A percentile compares a stretch with the other conserved stretches of the same genome.
phyloP scores from a whole-genome alignment of 2,888 invertebrate genomes.

The Acronicta alni region DNA sequence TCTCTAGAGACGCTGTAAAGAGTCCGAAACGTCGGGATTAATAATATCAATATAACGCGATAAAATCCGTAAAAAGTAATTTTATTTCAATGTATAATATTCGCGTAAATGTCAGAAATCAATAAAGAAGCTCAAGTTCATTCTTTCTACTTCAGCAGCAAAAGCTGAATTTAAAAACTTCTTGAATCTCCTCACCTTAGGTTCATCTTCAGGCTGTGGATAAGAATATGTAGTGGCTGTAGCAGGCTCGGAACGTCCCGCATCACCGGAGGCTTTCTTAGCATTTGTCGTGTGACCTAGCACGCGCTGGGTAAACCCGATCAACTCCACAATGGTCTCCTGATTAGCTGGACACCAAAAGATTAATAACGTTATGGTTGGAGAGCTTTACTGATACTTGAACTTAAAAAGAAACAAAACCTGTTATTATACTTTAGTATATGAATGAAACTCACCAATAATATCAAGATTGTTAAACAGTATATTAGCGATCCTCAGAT shows the following conservation, averaged over 20 bases:
- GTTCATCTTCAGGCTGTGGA: conserved; percentile 56
- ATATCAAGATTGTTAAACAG: conserved; percentile 98
- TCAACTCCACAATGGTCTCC: conserved; percentile 97
- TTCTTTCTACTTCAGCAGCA: too few relatives aligned
- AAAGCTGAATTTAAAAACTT: too few relatives aligned
- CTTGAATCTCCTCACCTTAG: conserved; percentile 56
- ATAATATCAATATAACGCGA: too few relatives aligned
- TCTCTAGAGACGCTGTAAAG: too few relatives aligned
- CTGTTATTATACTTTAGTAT: background rate
- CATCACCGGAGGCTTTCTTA: conserved; percentile 59
- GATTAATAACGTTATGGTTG: background rate
- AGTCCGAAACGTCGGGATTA: too few relatives aligned
- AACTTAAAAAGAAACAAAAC: background rate
- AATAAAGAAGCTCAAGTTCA: too few relatives aligned
- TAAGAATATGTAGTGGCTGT: conserved; percentile 54
- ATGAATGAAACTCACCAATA: conserved; percentile 91
- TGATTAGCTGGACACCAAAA: conserved; percentile 93
- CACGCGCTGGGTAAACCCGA: conserved; percentile 95
- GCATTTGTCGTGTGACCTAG: conserved; percentile 63
- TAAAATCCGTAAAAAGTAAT: too few relatives aligned
- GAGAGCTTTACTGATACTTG: too few relatives aligned
- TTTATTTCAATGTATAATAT: too few relatives aligned
- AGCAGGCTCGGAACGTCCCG: conserved; percentile 58
- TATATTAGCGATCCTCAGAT: conserved; percentile 94
- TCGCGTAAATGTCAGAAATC: too few relatives aligned